phyloP scores from a whole-genome alignment of 2,113 vertebrate species.

The Coregonus clupeaformis region DNA sequence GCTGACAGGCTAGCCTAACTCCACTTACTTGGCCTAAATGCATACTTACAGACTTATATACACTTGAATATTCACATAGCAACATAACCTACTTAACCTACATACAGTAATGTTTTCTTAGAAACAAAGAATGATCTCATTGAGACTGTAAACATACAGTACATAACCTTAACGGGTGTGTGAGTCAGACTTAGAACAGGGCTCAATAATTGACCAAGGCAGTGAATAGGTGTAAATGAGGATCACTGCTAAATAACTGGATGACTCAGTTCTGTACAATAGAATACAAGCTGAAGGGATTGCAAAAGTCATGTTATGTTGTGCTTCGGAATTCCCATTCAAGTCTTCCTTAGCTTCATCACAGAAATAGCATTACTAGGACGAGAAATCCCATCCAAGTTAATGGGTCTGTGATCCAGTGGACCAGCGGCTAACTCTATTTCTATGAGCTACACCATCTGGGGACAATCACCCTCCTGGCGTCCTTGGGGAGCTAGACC shows the following conservation, averaged over 20 bases:
- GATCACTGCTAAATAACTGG: neutral
- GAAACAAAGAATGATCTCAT: too few species aligned
- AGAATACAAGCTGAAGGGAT: neutral
- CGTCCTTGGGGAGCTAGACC: neutral
- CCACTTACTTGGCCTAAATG: neutral
- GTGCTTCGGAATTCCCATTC: neutral
- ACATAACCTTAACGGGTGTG: neutral
- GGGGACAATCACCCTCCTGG: constrained; percentile 31
- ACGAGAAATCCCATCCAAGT: neutral
- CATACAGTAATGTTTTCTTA: too few species aligned
- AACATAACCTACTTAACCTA: too few species aligned
- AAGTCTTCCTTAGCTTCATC: neutral
- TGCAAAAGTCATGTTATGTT: neutral
- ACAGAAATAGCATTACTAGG: neutral
- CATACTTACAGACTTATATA: too few species aligned
- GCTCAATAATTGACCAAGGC: neutral
- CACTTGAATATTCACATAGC: too few species aligned
- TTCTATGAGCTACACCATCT: constrained; percentile 34
- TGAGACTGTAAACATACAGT: too few species aligned
- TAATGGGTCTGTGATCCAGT: too few species aligned
- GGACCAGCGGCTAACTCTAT: too few species aligned
- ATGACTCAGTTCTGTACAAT: neutral
- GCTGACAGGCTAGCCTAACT: neutral
- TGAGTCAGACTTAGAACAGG: neutral
- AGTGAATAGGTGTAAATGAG: neutral